A percentile compares a stretch with the other conserved stretches of the same genome.
phyloP scores from a whole-genome alignment of 2,113 vertebrate species.

The Myrmecophaga tridactyla region DNA sequence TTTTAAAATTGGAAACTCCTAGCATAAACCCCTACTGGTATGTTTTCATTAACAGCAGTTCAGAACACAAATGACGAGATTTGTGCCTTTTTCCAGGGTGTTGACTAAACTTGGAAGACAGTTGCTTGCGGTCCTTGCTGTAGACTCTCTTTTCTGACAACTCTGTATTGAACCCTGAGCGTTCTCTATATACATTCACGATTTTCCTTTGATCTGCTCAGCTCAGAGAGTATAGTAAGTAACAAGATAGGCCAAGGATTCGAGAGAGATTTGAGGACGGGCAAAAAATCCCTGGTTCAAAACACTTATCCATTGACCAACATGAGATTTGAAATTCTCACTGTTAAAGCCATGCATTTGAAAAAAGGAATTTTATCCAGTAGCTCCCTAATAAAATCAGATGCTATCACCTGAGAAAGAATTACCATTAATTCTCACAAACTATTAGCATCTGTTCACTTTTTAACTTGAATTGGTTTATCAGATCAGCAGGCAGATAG shows the following conservation, averaged over 20 bases:
- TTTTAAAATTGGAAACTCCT: neutral
- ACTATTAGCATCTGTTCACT: neutral
- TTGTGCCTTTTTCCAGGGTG: neutral
- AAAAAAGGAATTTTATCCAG: neutral
- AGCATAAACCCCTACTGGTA: neutral
- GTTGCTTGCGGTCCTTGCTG: neutral
- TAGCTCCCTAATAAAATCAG: neutral
- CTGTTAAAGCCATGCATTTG: neutral
- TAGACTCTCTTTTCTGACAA: neutral
- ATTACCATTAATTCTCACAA: neutral
- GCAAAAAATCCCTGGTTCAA: neutral
- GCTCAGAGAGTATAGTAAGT: neutral
- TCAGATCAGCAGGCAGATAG: neutral
- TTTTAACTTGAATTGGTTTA: conserved; percentile 14
- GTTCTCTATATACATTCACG: neutral
- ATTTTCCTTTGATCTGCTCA: neutral
- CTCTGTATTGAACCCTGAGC: neutral
- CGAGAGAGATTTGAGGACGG: neutral
- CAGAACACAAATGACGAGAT: neutral
- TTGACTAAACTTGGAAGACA: neutral
- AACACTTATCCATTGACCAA: neutral
- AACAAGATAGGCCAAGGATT: neutral
- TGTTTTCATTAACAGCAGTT: neutral
- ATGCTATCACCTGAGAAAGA: neutral
- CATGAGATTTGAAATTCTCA: neutral